These are phyloP conservation scores for Equus quagga DNA, from an alignment of 2,113 vertebrate genomes.

Conservation along the genomic window DNA sequence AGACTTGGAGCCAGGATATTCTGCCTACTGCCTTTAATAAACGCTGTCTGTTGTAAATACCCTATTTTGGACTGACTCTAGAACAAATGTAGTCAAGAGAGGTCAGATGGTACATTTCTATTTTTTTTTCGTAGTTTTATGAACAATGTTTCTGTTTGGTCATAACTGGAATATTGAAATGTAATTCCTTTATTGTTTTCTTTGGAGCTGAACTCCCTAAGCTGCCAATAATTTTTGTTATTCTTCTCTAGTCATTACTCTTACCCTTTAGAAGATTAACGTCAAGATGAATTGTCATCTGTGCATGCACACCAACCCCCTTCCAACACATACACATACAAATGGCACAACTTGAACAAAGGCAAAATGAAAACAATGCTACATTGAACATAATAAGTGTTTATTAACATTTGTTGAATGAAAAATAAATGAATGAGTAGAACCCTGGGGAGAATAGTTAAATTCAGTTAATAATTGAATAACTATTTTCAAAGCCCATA, in stretches of 20 bases:
- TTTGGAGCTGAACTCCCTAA: background rate
- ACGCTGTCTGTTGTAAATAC: background rate
- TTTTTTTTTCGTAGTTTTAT: background rate
- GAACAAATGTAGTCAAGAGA: background rate
- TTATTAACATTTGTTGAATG: conserved; percentile 63
- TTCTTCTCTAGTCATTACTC: background rate
- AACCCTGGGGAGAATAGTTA: conserved; percentile 38
- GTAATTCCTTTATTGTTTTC: background rate
- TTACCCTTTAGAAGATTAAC: background rate
- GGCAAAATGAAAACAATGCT: background rate
- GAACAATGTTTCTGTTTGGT: background rate
- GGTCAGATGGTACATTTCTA: background rate
- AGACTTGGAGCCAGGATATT: background rate
- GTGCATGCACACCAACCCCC: background rate
- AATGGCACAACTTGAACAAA: background rate
- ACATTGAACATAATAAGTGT: background rate
- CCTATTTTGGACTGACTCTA: background rate
- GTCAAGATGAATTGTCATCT: background rate
- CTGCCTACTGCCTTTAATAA: conserved; percentile 15
- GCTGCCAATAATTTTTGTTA: background rate
- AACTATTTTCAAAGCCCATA: conserved; percentile 42
- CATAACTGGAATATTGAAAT: background rate
- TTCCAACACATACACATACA: background rate
- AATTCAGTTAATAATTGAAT: conserved; percentile 71
- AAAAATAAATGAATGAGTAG: conserved; percentile 69